Percentiles rank a stretch among this genome's conserved stretches.
Evolutionary conservation across 2,113 vertebrate species (phyloP).

Genomic region (Strigops habroptila): DNA sequence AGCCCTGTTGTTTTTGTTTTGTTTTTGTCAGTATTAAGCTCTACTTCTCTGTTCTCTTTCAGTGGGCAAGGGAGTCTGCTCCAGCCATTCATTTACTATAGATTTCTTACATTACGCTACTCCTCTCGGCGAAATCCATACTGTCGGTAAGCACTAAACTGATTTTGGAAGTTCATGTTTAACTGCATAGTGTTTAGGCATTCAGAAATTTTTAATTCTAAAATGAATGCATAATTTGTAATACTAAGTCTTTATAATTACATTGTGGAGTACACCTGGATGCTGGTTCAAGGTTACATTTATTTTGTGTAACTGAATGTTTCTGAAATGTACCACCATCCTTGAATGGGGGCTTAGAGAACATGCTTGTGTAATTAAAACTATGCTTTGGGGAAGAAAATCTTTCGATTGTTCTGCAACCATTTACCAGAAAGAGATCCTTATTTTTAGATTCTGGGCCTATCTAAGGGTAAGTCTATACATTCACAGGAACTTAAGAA

Average conservation of each 20-base stretch:
- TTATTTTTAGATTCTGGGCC: background rate
- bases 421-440: background rate
- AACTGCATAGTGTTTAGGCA: background rate
- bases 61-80: conserved; percentile 96
- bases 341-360: background rate
- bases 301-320: background rate
- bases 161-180: background rate
- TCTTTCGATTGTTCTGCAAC: background rate
- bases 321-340: background rate
- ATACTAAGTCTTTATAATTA: background rate
- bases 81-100: conserved; percentile 96
- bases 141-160: conserved; percentile 83
- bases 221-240: background rate
- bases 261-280: background rate
- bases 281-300: background rate
- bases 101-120: conserved; percentile 95
- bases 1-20: background rate
- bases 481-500: background rate
- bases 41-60: conserved; percentile 41
- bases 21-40: background rate
- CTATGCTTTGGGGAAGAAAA: background rate
- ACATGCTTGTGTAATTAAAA: background rate
- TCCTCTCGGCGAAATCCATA: conserved; percentile 96
- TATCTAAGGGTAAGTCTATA: background rate
- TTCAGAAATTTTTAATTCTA: background rate